Evolutionary conservation across 2,797 vertebrate species (phyloP).

Genomic region (Yasuhikotakia modesta): DNA sequence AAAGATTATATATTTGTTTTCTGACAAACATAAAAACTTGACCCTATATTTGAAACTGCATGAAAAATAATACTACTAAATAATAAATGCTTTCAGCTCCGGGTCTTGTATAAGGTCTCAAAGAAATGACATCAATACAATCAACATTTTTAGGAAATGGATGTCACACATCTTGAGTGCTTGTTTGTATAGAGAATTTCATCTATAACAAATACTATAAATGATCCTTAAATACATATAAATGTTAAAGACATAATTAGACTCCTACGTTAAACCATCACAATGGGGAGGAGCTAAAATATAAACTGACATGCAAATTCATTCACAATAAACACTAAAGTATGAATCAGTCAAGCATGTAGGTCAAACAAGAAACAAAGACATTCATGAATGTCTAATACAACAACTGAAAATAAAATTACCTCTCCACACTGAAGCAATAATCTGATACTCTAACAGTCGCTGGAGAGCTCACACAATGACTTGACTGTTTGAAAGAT

Average conservation of each 20-base stretch:
- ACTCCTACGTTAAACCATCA: not conserved
- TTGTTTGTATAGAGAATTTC: too few relatives aligned
- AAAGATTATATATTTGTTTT: too few relatives aligned
- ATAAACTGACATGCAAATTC: not conserved
- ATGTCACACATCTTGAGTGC: too few relatives aligned
- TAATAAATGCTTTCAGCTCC: too few relatives aligned
- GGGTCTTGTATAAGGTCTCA: too few relatives aligned
- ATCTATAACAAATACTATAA: too few relatives aligned
- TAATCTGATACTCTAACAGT: conserved; percentile 25
- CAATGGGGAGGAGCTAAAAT: not conserved
- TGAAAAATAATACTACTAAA: not conserved
- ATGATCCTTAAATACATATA: too few relatives aligned
- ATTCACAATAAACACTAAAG: not conserved
- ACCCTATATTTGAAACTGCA: too few relatives aligned
- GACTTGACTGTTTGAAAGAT: conserved; percentile 18
- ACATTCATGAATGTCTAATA: not conserved
- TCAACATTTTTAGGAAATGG: too few relatives aligned
- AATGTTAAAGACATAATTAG: too few relatives aligned
- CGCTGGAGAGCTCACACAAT: not conserved
- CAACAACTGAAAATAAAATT: conserved; percentile 16
- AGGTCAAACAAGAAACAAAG: conserved; percentile 10
- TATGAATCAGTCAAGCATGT: conserved; percentile 21
- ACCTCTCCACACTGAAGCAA: conserved; percentile 1
- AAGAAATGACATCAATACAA: not conserved
- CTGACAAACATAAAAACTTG: too few relatives aligned